These are phyloP conservation scores for Hesperophylax magnus DNA, from an alignment of 1,140 invertebrate genomes.

Conservation along the genomic window DNA sequence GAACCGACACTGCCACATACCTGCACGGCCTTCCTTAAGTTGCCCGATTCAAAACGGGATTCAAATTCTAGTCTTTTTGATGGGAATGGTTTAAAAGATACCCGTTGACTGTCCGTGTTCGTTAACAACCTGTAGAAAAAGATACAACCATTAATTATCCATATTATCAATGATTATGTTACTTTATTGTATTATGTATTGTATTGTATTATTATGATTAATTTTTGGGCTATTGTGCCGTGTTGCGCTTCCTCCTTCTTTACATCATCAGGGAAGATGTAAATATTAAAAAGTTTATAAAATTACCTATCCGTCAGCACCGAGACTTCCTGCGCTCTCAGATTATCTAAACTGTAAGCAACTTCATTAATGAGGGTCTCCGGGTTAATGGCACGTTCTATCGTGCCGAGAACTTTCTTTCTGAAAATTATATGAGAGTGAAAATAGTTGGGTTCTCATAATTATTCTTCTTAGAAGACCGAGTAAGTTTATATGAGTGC, in stretches of 20 bases:
- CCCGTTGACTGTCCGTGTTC: slow-evolving; percentile 76
- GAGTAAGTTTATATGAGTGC: no score
- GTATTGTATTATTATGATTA: no score
- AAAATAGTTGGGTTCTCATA: no score
- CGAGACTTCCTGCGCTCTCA: slow-evolving; percentile 53
- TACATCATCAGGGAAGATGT: no score
- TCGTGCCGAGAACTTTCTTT: slow-evolving; percentile 73
- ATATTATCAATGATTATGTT: no score
- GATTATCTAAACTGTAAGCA: slow-evolving; percentile 82
- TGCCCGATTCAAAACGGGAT: slow-evolving; percentile 92
- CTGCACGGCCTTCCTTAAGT: slow-evolving; percentile 89
- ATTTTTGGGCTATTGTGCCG: no score
- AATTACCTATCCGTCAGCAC: background rate
- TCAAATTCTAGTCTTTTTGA: slow-evolving; percentile 81
- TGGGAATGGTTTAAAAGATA: slow-evolving; percentile 69
- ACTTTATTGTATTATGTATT: no score
- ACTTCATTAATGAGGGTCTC: slow-evolving; percentile 74
- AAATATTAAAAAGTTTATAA: no score
- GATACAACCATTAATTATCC: no score
- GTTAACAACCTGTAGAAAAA: slow-evolving; percentile 60
- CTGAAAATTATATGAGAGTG: slow-evolving; percentile 59
- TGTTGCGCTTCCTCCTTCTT: no score
- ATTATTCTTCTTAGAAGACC: no score
- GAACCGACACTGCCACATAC: no score
- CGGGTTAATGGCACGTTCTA: slow-evolving; percentile 75